Conservation (phyloP, 35 echinoderm and acorn worm genomes). For the Strongylocentrotus purpuratus region DNA sequence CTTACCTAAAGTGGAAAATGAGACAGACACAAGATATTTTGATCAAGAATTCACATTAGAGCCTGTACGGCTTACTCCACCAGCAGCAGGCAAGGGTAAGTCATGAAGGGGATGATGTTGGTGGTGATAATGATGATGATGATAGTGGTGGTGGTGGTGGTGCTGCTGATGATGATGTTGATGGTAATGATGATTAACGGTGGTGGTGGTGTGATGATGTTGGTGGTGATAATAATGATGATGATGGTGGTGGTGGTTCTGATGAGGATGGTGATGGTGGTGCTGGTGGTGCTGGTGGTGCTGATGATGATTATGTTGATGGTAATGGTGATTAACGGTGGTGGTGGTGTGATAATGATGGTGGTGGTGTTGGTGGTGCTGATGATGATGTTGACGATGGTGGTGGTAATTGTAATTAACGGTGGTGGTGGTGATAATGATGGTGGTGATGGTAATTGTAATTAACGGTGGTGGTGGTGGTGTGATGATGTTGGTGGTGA, state of each 20-base stretch:
- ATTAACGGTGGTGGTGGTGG: no score
- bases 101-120: neutral
- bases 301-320: neutral
- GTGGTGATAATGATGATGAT: neutral
- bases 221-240: neutral
- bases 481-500: no score
- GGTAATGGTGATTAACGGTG: no score
- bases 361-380: no score
- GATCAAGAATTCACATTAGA: conserved; percentile 89
- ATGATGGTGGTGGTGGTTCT: neutral
- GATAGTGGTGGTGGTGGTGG: no score
- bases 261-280: neutral
- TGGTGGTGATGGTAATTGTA: no score
- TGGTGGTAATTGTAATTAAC: no score
- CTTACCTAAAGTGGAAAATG: conserved; percentile 79
- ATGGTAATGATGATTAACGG: neutral
- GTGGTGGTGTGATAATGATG: no score
- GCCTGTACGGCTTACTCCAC: conserved; percentile 85
- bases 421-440: no score
- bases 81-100: conserved; percentile 30
- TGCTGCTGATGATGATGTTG: neutral
- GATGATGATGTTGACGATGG: no score
- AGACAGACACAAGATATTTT: conserved; percentile 91
- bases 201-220: neutral
- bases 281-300: neutral